phyloP scores from a whole-genome alignment of 2,888 invertebrate genomes.

The Acleris holmiana region DNA sequence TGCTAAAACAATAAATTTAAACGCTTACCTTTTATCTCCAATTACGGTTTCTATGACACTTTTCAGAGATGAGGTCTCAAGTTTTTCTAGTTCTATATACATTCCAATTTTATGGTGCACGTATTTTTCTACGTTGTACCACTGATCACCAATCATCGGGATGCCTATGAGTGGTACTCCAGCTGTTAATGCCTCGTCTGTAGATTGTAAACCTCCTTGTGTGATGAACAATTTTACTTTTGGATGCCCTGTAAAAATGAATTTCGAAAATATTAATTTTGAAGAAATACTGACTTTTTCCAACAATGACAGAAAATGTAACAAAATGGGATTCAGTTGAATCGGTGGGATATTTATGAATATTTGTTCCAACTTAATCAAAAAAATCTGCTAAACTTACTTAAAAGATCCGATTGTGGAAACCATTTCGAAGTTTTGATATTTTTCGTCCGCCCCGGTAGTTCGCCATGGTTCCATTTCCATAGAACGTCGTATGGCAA shows the following conservation, averaged over 20 bases:
- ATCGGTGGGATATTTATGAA: too few species aligned
- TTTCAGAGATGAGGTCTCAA: constrained; percentile 44
- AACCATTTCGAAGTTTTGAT: constrained; percentile 66
- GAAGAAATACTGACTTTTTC: too few species aligned
- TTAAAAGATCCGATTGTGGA: constrained; percentile 61
- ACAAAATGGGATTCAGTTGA: too few species aligned
- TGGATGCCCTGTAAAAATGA: constrained; percentile 53
- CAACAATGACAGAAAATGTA: too few species aligned
- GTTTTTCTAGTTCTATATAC: constrained; percentile 39
- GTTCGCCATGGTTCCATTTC: constrained; percentile 61
- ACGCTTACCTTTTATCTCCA: constrained; percentile 46
- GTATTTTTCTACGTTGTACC: constrained; percentile 57
- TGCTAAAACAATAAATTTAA: constrained; percentile 3
- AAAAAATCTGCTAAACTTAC: constrained; percentile 40
- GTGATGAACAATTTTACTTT: constrained; percentile 68
- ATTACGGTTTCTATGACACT: constrained; percentile 47
- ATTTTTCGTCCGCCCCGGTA: constrained; percentile 55
- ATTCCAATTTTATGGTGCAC: constrained; percentile 38
- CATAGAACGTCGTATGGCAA: constrained; percentile 70
- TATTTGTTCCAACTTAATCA: too few species aligned
- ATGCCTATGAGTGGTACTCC: constrained; percentile 66
- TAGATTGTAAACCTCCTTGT: constrained; percentile 67
- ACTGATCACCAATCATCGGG: constrained; percentile 70
- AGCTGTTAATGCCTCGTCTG: constrained; percentile 64
- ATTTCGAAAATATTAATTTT: too few species aligned